Evolutionary conservation across 2,113 vertebrate genomes (phyloP).

Genomic region (Petromus typicus): DNA sequence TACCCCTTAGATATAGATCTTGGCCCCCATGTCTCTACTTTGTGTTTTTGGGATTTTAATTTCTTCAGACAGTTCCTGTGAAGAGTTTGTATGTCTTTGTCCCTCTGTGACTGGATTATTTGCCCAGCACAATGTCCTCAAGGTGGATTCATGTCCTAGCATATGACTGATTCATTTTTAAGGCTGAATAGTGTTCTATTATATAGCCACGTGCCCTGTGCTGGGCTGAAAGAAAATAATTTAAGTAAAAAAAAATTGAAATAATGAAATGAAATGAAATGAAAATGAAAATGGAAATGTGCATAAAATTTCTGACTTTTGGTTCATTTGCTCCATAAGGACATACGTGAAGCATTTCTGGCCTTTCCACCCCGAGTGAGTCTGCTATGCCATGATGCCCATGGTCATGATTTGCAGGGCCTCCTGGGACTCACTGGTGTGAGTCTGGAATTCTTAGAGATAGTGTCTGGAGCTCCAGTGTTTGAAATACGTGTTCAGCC

Average conservation of each 20-base stretch:
- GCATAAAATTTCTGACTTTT: not conserved
- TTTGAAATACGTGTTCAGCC: not conserved
- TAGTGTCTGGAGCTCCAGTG: not conserved
- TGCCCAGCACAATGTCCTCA: not conserved
- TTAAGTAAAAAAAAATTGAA: not conserved
- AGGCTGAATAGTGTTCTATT: not conserved
- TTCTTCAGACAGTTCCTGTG: not conserved
- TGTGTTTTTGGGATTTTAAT: not conserved
- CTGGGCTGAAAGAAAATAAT: not conserved
- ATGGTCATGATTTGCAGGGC: not conserved
- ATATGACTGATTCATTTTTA: not conserved
- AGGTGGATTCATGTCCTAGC: not conserved
- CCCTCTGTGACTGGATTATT: not conserved
- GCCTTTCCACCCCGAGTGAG: not conserved
- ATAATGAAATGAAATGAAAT: too few species aligned
- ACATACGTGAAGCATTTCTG: not conserved
- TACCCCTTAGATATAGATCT: not conserved
- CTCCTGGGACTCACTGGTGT: not conserved
- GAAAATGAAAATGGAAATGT: not conserved
- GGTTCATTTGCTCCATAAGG: not conserved
- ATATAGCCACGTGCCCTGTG: not conserved
- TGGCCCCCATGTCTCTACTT: not conserved
- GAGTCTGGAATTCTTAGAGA: not conserved
- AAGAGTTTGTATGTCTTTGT: not conserved
- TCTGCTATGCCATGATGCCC: not conserved